Base-by-base conservation (phyloP, 2,113 vertebrate genomes). In the Pedetes capensis region DNA sequence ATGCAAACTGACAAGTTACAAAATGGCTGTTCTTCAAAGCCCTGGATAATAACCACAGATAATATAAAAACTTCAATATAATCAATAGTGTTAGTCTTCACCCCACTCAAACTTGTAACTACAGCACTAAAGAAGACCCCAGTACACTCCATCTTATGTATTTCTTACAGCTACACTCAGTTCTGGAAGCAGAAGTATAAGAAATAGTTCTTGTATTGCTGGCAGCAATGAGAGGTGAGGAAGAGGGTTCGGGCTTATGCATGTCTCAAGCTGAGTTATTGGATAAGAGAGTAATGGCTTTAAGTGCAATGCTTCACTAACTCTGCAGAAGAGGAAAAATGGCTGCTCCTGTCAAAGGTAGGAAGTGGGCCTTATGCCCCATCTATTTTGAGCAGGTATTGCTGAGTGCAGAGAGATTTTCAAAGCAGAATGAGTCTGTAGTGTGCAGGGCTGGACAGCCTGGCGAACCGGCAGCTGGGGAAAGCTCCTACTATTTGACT, bases 1-100 rank as follows among this genome's bases (percentile, higher is more conserved):
- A 61, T 96, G 29, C 22, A 82, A 91, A 95, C 95, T 91, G 81
- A 78, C 84, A 95, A 88, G 63, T 95, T 88, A 81, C 68, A 94
- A 90, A 95, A 89, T 2, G 39, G 47, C 69, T 96, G 39, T 75
- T 92, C 44, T 96, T 96, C 32, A 53, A 87, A 79, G 81, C 64
- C 47, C 87, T 71, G n/a, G 22, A 25, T 92, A 61, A 88, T 79
- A 94, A 61, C 92, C 57, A 90, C 17, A 86, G 85, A 83, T 87
- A 87, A 93, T 75, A 75, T 42, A 82, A 93, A 84, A 68, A 66
- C 63, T 93, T 94, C 51, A 55, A 66, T 87, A 90, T 93, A 92
- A 74, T 87, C 90, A 63, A 16, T 42, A 76, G 47, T 79, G 47
- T 95, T 76, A 47, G 44, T 72, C 57, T 59, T 88, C 44, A 88